phyloP scores from a whole-genome alignment of 1,140 invertebrate species.

The Pteromalus puparum region DNA sequence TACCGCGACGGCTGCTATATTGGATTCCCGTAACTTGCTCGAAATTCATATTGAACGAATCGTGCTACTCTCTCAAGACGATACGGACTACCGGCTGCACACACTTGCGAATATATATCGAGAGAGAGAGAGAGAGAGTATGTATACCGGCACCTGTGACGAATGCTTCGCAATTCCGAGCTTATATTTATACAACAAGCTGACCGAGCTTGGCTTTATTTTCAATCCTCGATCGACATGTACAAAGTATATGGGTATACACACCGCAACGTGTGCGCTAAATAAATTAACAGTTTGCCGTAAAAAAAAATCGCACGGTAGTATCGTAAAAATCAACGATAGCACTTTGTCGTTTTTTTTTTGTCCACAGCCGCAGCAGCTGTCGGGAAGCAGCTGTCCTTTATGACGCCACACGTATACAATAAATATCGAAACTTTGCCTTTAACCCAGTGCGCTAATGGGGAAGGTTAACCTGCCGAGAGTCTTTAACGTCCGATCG shows the following conservation, averaged over 20 bases:
- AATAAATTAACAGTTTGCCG: not conserved
- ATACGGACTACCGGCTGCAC: not conserved
- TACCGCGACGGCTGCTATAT: slow-evolving; percentile 16
- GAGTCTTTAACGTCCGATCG: not conserved
- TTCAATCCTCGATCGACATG: too few species aligned
- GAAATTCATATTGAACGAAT: slow-evolving; percentile 22
- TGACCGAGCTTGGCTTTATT: too few species aligned
- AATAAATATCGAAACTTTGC: slow-evolving; percentile 1
- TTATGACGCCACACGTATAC: not conserved
- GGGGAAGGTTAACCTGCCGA: too few species aligned
- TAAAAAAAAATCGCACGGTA: not conserved
- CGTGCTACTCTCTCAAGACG: not conserved
- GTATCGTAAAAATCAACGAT: not conserved
- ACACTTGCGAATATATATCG: too few species aligned
- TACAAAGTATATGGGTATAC: too few species aligned
- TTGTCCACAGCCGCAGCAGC: not conserved
- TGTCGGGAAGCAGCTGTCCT: not conserved
- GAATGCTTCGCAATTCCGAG: too few species aligned
- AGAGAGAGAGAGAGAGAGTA: too few species aligned
- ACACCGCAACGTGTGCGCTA: not conserved
- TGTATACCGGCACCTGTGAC: too few species aligned
- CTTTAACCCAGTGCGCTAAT: not conserved
- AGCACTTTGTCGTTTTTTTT: not conserved
- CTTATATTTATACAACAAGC: too few species aligned
- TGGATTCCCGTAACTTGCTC: slow-evolving; percentile 29